These are phyloP conservation scores for Phortica variegata DNA, from an alignment of 1,140 invertebrate species.

Conservation along the genomic window DNA sequence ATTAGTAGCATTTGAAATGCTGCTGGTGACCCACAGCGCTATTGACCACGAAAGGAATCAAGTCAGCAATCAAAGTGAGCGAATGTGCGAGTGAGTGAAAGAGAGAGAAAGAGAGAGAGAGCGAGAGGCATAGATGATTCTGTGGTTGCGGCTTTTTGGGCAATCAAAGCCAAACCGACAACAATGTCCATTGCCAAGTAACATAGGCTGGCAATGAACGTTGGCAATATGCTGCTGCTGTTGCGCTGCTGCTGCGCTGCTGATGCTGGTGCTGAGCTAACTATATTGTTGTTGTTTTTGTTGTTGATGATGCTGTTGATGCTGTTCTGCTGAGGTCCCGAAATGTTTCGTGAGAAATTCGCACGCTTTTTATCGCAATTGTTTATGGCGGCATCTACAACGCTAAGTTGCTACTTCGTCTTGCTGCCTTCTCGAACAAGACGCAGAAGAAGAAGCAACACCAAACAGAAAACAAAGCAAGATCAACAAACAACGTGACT, in stretches of 20 bases:
- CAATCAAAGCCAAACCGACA: constrained; percentile 34
- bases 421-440: constrained; percentile 14
- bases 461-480: constrained; percentile 36
- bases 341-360: constrained; percentile 50
- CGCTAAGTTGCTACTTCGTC: constrained; percentile 23
- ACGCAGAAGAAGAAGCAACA: constrained; percentile 19
- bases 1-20: no score
- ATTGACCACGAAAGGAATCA: no score
- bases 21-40: no score
- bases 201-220: constrained; percentile 21
- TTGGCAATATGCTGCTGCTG: constrained; percentile 14
- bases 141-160: no score
- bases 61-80: no score
- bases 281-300: constrained; percentile 31
- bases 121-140: no score
- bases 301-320: constrained; percentile 19
- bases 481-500: constrained; percentile 42
- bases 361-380: constrained; percentile 54
- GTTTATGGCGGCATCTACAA: constrained; percentile 51
- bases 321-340: constrained; percentile 19
- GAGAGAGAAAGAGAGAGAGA: no score
- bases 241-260: constrained; percentile 20
- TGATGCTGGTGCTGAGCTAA: constrained; percentile 18
- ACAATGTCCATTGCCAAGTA: constrained; percentile 28
- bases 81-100: no score